phyloP scores from a whole-genome alignment of 2,888 invertebrate genomes.

The Nysson spinosus region DNA sequence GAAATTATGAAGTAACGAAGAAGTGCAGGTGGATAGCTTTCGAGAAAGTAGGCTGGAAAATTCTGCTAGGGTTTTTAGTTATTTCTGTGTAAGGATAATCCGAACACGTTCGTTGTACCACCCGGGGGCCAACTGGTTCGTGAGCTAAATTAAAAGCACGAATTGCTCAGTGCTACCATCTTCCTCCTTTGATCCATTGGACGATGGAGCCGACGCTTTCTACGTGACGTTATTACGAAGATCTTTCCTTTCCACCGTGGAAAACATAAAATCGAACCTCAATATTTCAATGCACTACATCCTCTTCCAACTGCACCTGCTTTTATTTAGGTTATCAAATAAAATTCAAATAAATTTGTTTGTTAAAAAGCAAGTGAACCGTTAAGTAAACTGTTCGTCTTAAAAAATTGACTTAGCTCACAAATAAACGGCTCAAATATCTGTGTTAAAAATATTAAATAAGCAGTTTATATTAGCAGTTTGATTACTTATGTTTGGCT shows the following conservation, averaged over 20 bases:
- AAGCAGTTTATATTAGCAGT: too few relatives aligned
- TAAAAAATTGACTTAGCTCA: too few relatives aligned
- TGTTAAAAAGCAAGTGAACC: too few relatives aligned
- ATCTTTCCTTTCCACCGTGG: conserved; percentile 24
- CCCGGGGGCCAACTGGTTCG: conserved; percentile 60
- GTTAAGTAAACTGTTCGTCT: too few relatives aligned
- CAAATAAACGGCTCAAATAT: too few relatives aligned
- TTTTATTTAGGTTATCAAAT: too few relatives aligned
- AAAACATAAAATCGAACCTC: conserved; percentile 50
- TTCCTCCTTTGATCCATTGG: conserved; percentile 68
- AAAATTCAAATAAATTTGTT: too few relatives aligned
- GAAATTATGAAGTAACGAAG: neutral
- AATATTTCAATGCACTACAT: conserved; percentile 26
- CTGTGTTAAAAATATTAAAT: too few relatives aligned
- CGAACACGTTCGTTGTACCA: conserved; percentile 55
- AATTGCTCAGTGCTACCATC: conserved; percentile 64
- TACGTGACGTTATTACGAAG: conserved; percentile 72
- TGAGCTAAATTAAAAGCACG: conserved; percentile 73
- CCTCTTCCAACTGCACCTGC: too few relatives aligned
- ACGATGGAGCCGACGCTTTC: conserved; percentile 37
- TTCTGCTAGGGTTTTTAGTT: conserved; percentile 38
- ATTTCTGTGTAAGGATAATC: conserved; percentile 53
- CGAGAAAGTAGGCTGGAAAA: conserved; percentile 26
- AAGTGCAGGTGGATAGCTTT: conserved; percentile 4
- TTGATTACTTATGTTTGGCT: too few relatives aligned